phyloP scores from a whole-genome alignment of 35 echinoderm and acorn worm genomes.

The Ophioderma brevispina region DNA sequence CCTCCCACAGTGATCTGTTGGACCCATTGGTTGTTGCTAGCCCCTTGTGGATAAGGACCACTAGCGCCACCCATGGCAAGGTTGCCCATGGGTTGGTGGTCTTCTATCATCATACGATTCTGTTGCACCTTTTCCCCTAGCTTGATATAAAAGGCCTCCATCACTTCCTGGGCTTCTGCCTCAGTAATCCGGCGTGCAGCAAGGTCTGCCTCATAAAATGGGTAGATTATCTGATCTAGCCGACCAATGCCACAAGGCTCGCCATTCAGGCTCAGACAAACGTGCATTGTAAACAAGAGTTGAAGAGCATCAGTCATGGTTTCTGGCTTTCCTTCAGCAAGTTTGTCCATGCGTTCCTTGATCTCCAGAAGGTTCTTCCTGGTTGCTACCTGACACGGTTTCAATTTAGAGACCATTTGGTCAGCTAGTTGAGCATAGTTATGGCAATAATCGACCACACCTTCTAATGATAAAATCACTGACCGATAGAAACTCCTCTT shows the following conservation, averaged over 20 bases:
- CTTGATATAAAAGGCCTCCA: conserved; percentile 3
- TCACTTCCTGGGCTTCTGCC: neutral
- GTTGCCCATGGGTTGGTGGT: conserved; percentile 4
- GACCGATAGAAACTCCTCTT: conserved; percentile 4
- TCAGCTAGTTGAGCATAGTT: conserved; percentile 6
- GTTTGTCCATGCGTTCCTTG: conserved; percentile 13
- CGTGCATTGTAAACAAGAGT: conserved; percentile 8
- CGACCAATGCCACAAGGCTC: neutral
- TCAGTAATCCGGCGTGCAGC: neutral
- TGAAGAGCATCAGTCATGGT: conserved; percentile 12
- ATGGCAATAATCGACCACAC: neutral
- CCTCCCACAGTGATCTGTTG: neutral
- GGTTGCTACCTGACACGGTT: neutral
- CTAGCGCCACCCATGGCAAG: neutral
- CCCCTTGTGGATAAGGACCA: conserved; percentile 7
- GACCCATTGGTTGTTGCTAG: conserved; percentile 12
- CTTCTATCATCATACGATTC: neutral
- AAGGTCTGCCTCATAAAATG: conserved; percentile 2
- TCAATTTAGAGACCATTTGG: neutral
- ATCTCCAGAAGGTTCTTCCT: neutral
- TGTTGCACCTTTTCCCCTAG: neutral
- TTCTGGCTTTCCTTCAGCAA: conserved; percentile 2
- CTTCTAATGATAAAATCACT: neutral
- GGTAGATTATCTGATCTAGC: neutral
- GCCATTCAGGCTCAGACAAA: neutral